Evolutionary conservation across 2,888 invertebrate species (phyloP).

Genomic region (Drosophila multiciliata): DNA sequence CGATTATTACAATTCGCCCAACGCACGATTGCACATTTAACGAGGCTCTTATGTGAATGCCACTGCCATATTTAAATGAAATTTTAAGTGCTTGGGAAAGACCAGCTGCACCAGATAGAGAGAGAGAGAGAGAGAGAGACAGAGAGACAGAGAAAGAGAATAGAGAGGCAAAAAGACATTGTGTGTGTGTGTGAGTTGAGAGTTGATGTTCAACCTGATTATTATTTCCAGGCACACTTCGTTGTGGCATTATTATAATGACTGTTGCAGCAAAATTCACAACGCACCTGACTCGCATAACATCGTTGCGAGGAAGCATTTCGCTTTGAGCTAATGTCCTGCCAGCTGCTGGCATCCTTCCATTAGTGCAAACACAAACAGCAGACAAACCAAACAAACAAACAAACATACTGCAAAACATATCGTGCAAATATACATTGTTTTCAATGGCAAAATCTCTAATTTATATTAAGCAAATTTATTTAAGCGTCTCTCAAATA

Average conservation of each 20-base stretch:
- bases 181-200: conserved; percentile 1
- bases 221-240: conserved; percentile 82
- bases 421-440: not conserved
- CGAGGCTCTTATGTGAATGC: conserved; percentile 54
- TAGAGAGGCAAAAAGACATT: not conserved
- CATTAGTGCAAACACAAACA: conserved; percentile 50
- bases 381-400: conserved; percentile 12
- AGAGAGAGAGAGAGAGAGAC: conserved; percentile 10
- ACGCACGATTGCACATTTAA: conserved; percentile 75
- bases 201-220: conserved; percentile 59
- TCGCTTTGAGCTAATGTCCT: conserved; percentile 63
- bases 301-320: conserved; percentile 38
- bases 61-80: conserved; percentile 71
- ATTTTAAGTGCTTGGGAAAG: conserved; percentile 67
- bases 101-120: conserved; percentile 12
- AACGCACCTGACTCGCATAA: conserved; percentile 80
- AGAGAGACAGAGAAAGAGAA: conserved; percentile 6
- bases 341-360: conserved; percentile 66
- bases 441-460: conserved; percentile 37
- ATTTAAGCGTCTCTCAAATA: not conserved
- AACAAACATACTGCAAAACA: conserved; percentile 22
- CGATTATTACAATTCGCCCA: conserved; percentile 72
- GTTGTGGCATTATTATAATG: conserved; percentile 83
- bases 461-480: conserved; percentile 36
- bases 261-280: conserved; percentile 82